These are phyloP conservation scores for Eclectus roratus DNA, from an alignment of 2,113 vertebrate genomes.

Conservation along the genomic window DNA sequence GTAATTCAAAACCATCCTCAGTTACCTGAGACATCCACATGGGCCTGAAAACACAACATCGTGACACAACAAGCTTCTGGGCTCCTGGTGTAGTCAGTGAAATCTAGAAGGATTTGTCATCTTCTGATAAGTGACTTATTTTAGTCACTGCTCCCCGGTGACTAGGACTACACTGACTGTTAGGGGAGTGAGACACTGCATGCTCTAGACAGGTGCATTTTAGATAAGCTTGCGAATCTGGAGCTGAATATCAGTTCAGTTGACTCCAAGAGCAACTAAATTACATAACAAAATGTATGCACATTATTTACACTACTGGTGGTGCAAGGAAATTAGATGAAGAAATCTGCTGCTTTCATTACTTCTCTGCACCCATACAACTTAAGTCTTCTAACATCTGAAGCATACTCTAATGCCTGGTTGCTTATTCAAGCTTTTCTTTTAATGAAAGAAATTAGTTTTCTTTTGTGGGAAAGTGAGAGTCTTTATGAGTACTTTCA, in stretches of 20 bases:
- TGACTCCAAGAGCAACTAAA: neutral
- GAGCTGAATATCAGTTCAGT: neutral
- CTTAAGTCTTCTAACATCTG: neutral
- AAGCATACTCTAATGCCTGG: neutral
- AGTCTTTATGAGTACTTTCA: neutral
- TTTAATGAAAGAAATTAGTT: neutral
- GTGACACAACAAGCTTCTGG: neutral
- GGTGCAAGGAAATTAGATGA: neutral
- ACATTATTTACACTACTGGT: neutral
- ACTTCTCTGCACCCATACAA: neutral
- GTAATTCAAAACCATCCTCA: neutral
- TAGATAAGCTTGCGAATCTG: neutral
- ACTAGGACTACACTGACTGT: neutral
- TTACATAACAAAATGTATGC: neutral
- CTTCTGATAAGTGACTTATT: neutral
- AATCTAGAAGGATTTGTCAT: neutral
- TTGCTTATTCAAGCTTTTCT: neutral
- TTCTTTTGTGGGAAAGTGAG: neutral
- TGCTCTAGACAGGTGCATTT: neutral
- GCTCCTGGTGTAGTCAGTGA: neutral
- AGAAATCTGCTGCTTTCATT: neutral
- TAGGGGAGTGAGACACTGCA: neutral
- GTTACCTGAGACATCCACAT: neutral
- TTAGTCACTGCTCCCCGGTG: neutral
- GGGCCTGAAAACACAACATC: neutral